Base-by-base conservation (phyloP, 2,113 vertebrate species). In the Crotalus tigris region DNA sequence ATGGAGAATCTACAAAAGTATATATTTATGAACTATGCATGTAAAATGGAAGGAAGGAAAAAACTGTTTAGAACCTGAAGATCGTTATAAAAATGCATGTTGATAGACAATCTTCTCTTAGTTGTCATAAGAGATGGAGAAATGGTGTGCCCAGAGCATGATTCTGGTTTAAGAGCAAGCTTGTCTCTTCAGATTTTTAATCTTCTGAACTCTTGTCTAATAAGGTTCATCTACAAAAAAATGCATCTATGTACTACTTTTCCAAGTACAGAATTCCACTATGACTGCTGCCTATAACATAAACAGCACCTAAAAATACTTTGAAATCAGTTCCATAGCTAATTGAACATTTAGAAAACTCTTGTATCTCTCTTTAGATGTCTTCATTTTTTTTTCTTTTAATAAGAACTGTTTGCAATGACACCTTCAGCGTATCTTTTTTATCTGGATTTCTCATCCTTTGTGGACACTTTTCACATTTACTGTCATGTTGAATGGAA, bases 161-260 rank as follows among this genome's bases (percentile, higher is more conserved):
- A 39, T 21, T 81, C 51, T 26, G 57, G 0, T 53, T 90, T 15
- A 86, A 11, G 13, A 55, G 21, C 85, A 90, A 90, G 9, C 64
- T 61, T 23, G 3, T 29, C 24, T 49, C 64, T 86, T 92, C 4
- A n/a, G 5, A n/a, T 59, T 26, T 0, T 0, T 2, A 2, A 59
- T 29, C 26, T 7, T 75, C n/a, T 75, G n/a, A 87, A 39, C 59
- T 33, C 61, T 53, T n/a, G 44, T 17, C 0, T 75, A 39, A 57
- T 29, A 0, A 85, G 57, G 24, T 49, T 23, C 4, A 8, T 33
- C 0, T 55, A 75, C 91, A 64, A 51, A 85, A 46, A 85, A 19
- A 0, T 15, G 3, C 3, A 29, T 0, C 0, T 21, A 17, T 17
- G 61, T 92, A 21, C 39, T 54, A 10, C 0, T 21, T 5, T 75